These are phyloP conservation scores for Hyles euphorbiae DNA, from an alignment of 1,140 invertebrate genomes.

Conservation along the genomic window DNA sequence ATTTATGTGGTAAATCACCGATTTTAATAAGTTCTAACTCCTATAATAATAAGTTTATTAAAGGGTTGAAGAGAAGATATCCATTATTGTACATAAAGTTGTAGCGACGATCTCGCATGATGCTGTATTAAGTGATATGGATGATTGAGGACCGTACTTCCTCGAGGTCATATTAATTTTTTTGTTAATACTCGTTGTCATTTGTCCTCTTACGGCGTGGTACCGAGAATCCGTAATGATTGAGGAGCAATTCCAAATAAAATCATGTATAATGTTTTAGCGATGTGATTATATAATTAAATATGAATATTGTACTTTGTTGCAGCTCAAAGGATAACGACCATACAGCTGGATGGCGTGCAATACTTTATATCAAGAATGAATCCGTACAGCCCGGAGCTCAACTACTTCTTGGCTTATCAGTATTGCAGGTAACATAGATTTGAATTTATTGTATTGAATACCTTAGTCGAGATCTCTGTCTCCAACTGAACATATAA, in stretches of 20 bases:
- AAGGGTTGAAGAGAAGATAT: too few species aligned
- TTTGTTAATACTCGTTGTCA: constrained; percentile 30
- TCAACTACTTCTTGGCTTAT: constrained; percentile 91
- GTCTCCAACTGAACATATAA: constrained; percentile 14
- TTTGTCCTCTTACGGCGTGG: constrained; percentile 2
- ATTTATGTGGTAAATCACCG: too few species aligned
- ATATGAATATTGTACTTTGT: constrained; percentile 34
- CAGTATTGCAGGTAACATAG: constrained; percentile 83
- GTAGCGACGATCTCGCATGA: constrained; percentile 18
- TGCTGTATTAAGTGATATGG: constrained; percentile 16
- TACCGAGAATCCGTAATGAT: too few species aligned
- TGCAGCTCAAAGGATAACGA: constrained; percentile 89
- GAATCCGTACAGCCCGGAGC: constrained; percentile 90
- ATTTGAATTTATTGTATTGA: constrained; percentile 1
- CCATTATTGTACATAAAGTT: too few species aligned
- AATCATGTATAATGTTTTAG: too few species aligned
- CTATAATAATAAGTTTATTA: too few species aligned
- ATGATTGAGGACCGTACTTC: constrained; percentile 20
- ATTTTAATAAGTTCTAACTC: too few species aligned
- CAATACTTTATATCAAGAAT: constrained; percentile 92
- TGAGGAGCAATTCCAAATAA: too few species aligned
- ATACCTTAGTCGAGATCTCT: constrained; percentile 11
- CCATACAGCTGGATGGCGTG: constrained; percentile 88
- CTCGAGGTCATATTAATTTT: constrained; percentile 38
- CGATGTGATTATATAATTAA: too few species aligned